A percentile compares a stretch with the other conserved stretches of the same genome.
These are phyloP conservation scores for Crotalus viridis DNA, from an alignment of 2,113 vertebrate genomes.

Conservation along the genomic window DNA sequence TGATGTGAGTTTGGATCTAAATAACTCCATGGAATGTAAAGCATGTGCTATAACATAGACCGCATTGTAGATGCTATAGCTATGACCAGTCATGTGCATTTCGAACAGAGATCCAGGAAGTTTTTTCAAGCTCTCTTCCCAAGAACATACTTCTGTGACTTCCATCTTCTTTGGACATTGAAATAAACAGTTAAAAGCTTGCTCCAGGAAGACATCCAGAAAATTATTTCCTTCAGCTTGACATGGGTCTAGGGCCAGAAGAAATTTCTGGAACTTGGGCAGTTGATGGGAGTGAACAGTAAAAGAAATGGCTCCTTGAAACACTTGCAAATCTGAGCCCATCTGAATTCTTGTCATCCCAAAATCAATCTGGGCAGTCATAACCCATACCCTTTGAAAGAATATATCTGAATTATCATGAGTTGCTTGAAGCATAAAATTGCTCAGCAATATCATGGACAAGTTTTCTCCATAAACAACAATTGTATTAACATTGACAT, in stretches of 20 bases:
- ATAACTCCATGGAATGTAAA: background rate
- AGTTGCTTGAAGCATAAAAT: background rate
- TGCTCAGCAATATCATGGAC: background rate
- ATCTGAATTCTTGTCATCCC: background rate
- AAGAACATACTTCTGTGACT: background rate
- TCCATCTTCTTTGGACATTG: too few species aligned
- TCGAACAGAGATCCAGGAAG: background rate
- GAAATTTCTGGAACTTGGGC: background rate
- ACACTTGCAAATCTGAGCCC: background rate
- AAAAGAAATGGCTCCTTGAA: background rate
- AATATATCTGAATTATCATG: background rate
- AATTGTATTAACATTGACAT: background rate
- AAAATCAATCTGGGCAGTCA: background rate
- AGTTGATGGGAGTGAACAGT: background rate
- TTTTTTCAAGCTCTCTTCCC: background rate
- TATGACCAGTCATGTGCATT: background rate
- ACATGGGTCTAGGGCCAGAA: background rate
- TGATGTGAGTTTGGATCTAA: background rate
- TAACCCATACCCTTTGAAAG: background rate
- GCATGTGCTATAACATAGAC: background rate
- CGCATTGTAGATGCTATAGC: slow-evolving; percentile 9
- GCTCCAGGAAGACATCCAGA: background rate
- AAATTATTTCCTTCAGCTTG: background rate
- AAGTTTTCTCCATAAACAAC: background rate
- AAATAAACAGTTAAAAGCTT: background rate